Evolutionary conservation across 2,888 invertebrate genomes (phyloP), one percentile per base, ranked within the genome.

Genomic region (Hirtodrosophila trivittata): DNA sequence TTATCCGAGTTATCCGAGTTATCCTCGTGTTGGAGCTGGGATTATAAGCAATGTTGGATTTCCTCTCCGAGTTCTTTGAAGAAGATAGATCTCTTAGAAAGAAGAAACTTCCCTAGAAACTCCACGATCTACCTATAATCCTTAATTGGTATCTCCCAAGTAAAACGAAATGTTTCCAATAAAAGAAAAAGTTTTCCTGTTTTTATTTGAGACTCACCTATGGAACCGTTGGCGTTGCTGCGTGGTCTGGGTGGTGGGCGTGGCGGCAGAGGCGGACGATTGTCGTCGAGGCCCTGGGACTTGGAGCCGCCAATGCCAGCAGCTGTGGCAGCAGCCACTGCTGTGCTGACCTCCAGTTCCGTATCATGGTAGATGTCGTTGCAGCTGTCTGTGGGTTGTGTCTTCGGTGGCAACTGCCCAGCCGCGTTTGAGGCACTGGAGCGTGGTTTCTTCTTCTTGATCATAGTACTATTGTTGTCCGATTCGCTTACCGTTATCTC

Each of bases 181-280:
- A n/a, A n/a, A n/a, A n/a, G n/a, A n/a, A n/a, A n/a, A n/a, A n/a
- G n/a, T n/a, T n/a, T n/a, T n/a, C n/a, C n/a, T n/a, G n/a, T n/a
- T n/a, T n/a, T n/a, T n/a, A n/a, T n/a, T n/a, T n/a, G n/a, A n/a
- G n/a, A 46, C 82, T 86, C 57, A 89, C 88, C 83, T 52, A 75
- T 84, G 21, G 75, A 75, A n/a, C 83, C 86, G 16, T 77, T 78
- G 0, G 69, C 51, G 9, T 69, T 55, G 42, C 72, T 81, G 30
- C 86, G 73, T 8, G 88, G 87, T 7, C 89, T 70, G 13, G 90
- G 89, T 14, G 90, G 90, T 18, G 90, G 91, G 30, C 91, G 80
- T 32, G 91, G 91, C 13, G 91, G 91, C 59, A 91, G 54, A 0
- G 91, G 91, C 14, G 91, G 91, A 1, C 90, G 88, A 68, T 89